Base-by-base conservation (phyloP, 1,140 invertebrate genomes). In the Caenorhabditis remanei region DNA sequence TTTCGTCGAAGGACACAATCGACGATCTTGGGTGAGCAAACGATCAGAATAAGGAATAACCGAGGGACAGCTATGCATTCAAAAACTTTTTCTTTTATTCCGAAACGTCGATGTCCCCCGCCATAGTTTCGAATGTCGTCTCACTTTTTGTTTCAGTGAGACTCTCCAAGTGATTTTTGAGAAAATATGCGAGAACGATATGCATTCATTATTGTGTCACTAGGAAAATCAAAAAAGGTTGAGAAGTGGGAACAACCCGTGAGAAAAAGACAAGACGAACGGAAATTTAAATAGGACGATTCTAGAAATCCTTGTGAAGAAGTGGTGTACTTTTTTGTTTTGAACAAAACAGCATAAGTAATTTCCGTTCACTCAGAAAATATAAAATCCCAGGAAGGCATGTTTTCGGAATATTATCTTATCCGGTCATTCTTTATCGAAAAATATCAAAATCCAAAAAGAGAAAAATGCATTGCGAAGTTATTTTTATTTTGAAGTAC, bases 41-140 rank as follows among this genome's bases (percentile, higher is more conserved):
- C 46, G 43, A 79, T 79, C 71, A 79, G 71, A 79, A 79, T 79
- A 79, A 21, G n/a, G 46, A 79, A 79, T 79, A 24, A 79, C 71
- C 46, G 71, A 79, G 71, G 71, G 71, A 79, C 24, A 50, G 46
- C 71, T 50, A 24, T 79, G 71, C 46, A 79, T 79, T 79, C 71
- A 79, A 50, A 32, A 43, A 13, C 24, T 71, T 71, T 71, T 46
- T 43, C 41, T 16, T 43, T n/a, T 19, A 14, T 71, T 71, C 19
- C 43, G 40, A 67, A 40, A 14, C 9, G 32, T 71, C 6, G 50
- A n/a, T 79, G 11, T 46, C n/a, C 21, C 24, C 8, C n/a, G 16
- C 41, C 16, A 46, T 71, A 79, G 71, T 79, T 79, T 79, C 71
- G 46, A 40, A 79, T 79, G 71, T 79, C 71, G 21, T 79, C 71